Conservation (phyloP, 2,888 invertebrate genomes). For the Catocala nupta region DNA sequence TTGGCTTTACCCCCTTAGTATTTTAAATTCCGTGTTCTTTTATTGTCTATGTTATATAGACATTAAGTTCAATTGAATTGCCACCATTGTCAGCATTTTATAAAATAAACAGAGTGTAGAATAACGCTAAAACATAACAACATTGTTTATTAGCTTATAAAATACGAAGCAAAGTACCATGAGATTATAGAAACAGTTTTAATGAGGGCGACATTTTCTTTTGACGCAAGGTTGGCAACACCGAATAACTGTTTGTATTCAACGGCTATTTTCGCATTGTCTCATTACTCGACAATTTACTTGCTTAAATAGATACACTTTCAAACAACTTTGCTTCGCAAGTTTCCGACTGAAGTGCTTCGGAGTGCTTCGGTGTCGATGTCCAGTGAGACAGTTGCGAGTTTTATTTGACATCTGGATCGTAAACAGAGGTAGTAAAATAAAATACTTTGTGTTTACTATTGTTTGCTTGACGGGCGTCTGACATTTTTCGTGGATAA, state of each 20-base stretch:
- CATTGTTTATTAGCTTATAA: conserved; percentile 39
- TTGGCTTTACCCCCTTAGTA: no score
- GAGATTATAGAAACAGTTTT: conserved; percentile 58
- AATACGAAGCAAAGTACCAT: conserved; percentile 19
- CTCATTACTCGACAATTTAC: conserved; percentile 50
- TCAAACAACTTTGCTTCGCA: conserved; percentile 37
- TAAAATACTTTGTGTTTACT: conserved; percentile 50
- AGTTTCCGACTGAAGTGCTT: conserved; percentile 51
- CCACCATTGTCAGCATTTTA: not conserved
- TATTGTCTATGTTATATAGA: no score
- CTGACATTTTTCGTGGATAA: conserved; percentile 19
- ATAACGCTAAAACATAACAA: conserved; percentile 23
- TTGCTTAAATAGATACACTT: conserved; percentile 41
- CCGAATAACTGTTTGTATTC: conserved; percentile 39
- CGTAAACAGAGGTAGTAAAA: conserved; percentile 54
- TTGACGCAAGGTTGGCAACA: conserved; percentile 43
- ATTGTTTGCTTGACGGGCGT: conserved; percentile 34
- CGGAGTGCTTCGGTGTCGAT: conserved; percentile 26
- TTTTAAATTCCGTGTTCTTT: no score
- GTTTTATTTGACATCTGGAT: conserved; percentile 53
- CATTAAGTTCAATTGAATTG: not conserved
- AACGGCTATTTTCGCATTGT: conserved; percentile 38
- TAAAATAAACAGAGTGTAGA: conserved; percentile 12
- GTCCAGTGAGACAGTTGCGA: conserved; percentile 29
- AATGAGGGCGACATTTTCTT: conserved; percentile 59